phyloP scores from a whole-genome alignment of 2,888 invertebrate species.

The Eupsilia transversa region DNA sequence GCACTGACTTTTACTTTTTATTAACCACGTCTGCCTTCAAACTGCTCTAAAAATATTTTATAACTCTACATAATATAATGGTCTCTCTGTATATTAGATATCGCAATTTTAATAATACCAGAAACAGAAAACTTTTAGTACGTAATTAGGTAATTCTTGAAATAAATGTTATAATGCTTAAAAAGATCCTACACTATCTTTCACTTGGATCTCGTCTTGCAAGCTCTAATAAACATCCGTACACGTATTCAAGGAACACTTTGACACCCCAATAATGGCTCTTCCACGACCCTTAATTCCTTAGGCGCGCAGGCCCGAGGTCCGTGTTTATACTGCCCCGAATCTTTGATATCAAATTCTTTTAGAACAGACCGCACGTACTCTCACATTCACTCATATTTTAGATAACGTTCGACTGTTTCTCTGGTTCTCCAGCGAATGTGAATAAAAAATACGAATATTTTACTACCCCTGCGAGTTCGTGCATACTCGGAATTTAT shows the following conservation, averaged over 20 bases:
- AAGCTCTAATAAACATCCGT: neutral
- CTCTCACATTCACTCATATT: slow-evolving; percentile 85
- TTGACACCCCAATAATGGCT: slow-evolving; percentile 25
- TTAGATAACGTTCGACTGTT: slow-evolving; percentile 87
- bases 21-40: neutral
- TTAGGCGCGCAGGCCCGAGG: slow-evolving; percentile 49
- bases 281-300: slow-evolving; percentile 55
- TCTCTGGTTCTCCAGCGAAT: slow-evolving; percentile 77
- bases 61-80: neutral
- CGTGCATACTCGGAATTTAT: slow-evolving; percentile 75
- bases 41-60: neutral
- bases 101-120: neutral
- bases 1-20: neutral
- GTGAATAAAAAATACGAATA: slow-evolving; percentile 85
- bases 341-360: slow-evolving; percentile 89
- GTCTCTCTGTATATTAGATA: neutral
- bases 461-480: slow-evolving; percentile 76
- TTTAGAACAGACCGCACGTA: slow-evolving; percentile 87
- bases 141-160: neutral
- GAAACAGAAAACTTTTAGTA: neutral
- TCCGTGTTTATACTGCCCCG: slow-evolving; percentile 73
- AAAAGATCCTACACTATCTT: neutral
- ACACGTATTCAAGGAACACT: neutral
- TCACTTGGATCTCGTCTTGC: neutral
- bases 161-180: neutral